A percentile compares a stretch with the other conserved stretches of the same genome.
phyloP scores from a whole-genome alignment of 2,797 vertebrate genomes.

The Schizopygopsis malacanthus region DNA sequence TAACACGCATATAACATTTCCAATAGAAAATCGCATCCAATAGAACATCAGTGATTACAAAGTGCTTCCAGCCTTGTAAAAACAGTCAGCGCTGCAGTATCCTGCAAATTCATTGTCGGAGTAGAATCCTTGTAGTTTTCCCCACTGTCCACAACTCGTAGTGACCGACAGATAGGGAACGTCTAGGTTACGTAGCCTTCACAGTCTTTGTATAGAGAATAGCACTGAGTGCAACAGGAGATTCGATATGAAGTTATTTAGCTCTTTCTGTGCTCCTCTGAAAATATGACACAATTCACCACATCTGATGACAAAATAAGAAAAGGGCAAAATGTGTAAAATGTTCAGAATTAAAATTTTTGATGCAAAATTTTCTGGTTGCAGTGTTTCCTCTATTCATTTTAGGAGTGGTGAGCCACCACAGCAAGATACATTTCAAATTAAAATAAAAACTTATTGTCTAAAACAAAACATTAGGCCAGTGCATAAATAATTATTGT shows the following conservation, averaged over 20 bases:
- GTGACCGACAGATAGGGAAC: too few relatives aligned
- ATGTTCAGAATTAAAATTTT: too few relatives aligned
- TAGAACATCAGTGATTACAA: too few relatives aligned
- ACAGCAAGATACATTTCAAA: not conserved
- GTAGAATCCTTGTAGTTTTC: not conserved
- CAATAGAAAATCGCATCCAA: not conserved
- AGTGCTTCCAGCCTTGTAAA: not conserved
- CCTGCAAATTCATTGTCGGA: not conserved
- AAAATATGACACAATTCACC: not conserved
- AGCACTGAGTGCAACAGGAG: too few relatives aligned
- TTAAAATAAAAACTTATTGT: not conserved
- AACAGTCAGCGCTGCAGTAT: not conserved
- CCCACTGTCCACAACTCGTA: too few relatives aligned
- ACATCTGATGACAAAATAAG: not conserved
- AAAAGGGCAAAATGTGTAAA: too few relatives aligned
- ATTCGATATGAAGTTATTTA: too few relatives aligned
- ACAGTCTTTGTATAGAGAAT: too few relatives aligned
- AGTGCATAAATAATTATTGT: not conserved
- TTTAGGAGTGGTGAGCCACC: not conserved
- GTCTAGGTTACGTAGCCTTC: too few relatives aligned
- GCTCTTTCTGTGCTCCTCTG: too few relatives aligned
- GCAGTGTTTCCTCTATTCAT: too few relatives aligned
- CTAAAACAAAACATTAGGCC: not conserved
- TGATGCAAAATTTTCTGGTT: too few relatives aligned
- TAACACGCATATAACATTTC: not conserved